phyloP scores from a whole-genome alignment of 53 echinoderm and acorn worm species.

The Henricia sp. region DNA sequence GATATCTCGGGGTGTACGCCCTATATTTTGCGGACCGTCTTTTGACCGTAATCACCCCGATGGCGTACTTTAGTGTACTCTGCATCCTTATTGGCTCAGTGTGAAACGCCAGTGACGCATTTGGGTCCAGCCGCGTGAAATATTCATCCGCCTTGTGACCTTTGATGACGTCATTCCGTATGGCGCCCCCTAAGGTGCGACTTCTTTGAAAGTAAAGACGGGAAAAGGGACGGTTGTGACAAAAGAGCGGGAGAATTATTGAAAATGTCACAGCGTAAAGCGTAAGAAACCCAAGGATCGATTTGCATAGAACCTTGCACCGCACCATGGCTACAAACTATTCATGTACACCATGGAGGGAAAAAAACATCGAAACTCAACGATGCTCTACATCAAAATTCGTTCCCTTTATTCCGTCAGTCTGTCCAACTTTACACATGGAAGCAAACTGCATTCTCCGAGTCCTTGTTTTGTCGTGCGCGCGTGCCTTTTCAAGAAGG shows the following conservation, averaged over 20 bases:
- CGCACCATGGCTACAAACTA: conserved; percentile 14
- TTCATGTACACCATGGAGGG: no score
- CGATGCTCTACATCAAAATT: no score
- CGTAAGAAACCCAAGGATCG: not conserved
- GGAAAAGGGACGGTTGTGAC: conserved; percentile 57
- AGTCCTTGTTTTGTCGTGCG: no score
- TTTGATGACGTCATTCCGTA: conserved; percentile 9
- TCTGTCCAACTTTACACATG: no score
- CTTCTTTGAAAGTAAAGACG: conserved; percentile 44
- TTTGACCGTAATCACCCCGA: conserved; percentile 54
- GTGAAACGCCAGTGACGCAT: conserved; percentile 15
- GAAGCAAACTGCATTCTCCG: no score
- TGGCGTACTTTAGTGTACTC: conserved; percentile 20
- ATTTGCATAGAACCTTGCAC: not conserved
- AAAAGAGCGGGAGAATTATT: conserved; percentile 44
- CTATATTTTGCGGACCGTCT: not conserved
- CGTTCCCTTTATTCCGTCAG: no score
- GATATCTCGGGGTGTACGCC: conserved; percentile 49
- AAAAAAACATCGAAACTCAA: no score
- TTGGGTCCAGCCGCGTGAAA: conserved; percentile 3
- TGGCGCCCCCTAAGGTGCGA: conserved; percentile 11
- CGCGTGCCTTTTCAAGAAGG: no score
- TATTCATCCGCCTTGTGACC: conserved; percentile 46
- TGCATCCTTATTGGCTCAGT: not conserved
- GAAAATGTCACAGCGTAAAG: conserved; percentile 58